A percentile compares a stretch with the other conserved stretches of the same genome.
phyloP scores from a whole-genome alignment of 2,113 vertebrate species.

The Istiophorus platypterus region DNA sequence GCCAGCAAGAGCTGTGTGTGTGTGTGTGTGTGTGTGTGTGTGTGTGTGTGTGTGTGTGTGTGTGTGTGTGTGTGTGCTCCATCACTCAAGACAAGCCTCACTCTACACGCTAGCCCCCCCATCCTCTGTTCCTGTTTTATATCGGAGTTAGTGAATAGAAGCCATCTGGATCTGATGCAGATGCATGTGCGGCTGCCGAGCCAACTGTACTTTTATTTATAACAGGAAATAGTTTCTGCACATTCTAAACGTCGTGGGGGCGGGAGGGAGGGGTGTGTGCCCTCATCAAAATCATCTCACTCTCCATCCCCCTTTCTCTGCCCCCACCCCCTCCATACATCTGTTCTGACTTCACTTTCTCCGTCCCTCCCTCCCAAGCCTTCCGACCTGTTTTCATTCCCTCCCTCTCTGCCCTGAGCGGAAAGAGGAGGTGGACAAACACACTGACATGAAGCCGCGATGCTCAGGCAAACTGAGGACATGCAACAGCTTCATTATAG shows the following conservation, averaged over 20 bases:
- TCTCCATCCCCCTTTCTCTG: background rate
- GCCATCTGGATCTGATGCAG: conserved; percentile 72
- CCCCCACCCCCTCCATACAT: conserved; percentile 9
- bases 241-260: conserved; percentile 35
- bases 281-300: conserved; percentile 16
- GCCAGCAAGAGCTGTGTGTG: too few relatives aligned
- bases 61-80: conserved; percentile 16
- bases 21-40: too few relatives aligned
- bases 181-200: conserved; percentile 7
- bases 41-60: too few relatives aligned
- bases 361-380: background rate
- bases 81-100: conserved; percentile 10
- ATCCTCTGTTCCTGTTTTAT: conserved; percentile 34
- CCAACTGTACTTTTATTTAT: conserved; percentile 66
- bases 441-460: conserved; percentile 4
- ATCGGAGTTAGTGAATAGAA: conserved; percentile 58
- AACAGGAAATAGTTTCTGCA: conserved; percentile 71
- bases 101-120: background rate
- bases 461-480: conserved; percentile 25
- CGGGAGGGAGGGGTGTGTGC: background rate
- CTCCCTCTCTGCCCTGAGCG: conserved; percentile 13
- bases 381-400: background rate
- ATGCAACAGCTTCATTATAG: conserved; percentile 1
- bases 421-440: conserved; percentile 13
- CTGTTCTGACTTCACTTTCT: conserved; percentile 53